Percentiles rank a stretch among this genome's conserved stretches.
These are phyloP conservation scores for Anarhynchus alexandrinus DNA, from an alignment of 2,113 vertebrate species.

Conservation along the genomic window DNA sequence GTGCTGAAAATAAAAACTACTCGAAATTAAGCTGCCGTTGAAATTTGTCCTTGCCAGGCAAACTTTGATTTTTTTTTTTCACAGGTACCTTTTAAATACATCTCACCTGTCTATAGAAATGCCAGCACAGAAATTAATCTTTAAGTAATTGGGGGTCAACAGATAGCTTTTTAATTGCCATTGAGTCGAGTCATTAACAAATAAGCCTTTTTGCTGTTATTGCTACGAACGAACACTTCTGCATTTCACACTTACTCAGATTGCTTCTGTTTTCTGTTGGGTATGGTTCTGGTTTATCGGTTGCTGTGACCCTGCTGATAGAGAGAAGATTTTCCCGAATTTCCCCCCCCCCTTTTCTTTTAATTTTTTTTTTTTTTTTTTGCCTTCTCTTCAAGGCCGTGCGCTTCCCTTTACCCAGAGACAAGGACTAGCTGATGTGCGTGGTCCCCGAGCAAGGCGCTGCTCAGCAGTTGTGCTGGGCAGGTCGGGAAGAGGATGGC, in stretches of 20 bases:
- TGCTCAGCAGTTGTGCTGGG: not conserved
- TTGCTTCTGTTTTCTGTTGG: not conserved
- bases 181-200: not conserved
- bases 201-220: not conserved
- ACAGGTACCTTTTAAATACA: not conserved
- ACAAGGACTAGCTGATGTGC: not conserved
- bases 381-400: accelerated
- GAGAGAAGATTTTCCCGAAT: not conserved
- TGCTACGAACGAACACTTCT: not conserved
- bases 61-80: not conserved
- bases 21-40: not conserved
- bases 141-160: not conserved
- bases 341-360: not conserved
- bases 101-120: not conserved
- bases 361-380: too few species aligned
- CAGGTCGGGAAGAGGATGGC: not conserved
- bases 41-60: not conserved
- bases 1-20: not conserved
- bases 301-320: not conserved
- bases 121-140: not conserved
- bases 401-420: not conserved
- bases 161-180: not conserved
- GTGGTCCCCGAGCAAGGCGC: not conserved
- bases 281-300: not conserved
- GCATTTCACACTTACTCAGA: not conserved